Percentiles rank a stretch among this genome's conserved stretches.
phyloP scores from a whole-genome alignment of 2,797 vertebrate genomes.

The Ceyx erithaca region DNA sequence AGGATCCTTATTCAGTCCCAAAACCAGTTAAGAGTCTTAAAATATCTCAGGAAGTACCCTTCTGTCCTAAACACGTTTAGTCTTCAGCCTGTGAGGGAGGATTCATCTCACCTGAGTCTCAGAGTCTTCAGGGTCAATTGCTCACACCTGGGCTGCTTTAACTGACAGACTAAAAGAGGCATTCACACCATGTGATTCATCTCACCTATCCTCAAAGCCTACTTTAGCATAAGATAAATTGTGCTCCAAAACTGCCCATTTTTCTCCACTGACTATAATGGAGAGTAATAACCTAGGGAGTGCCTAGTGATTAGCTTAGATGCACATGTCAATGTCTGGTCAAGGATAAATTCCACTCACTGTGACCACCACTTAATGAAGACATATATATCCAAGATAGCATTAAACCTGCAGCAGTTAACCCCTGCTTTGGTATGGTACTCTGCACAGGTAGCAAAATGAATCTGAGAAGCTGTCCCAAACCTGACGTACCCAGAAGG shows the following conservation, averaged over 20 bases:
- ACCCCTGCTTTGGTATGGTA: background rate
- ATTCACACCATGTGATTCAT: conserved; percentile 17
- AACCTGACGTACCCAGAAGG: accelerated
- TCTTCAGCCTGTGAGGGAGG: background rate
- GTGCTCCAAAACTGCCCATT: background rate
- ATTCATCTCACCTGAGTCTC: background rate
- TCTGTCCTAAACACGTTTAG: background rate
- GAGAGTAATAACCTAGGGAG: conserved; percentile 1
- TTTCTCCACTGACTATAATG: conserved; percentile 44
- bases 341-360: conserved; percentile 46
- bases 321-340: conserved; percentile 18
- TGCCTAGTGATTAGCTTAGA: background rate
- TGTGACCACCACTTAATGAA: conserved; percentile 25
- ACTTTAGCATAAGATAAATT: conserved; percentile 48
- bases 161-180: background rate
- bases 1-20: background rate
- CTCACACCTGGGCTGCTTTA: background rate
- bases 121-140: background rate
- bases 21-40: background rate
- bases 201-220: conserved; percentile 13
- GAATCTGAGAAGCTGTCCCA: background rate
- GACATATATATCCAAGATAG: background rate
- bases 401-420: background rate
- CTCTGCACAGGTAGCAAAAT: background rate
- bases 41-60: background rate